Evolutionary conservation across 2,888 invertebrate genomes (phyloP).

Genomic region (Epsilonema sp.): DNA sequence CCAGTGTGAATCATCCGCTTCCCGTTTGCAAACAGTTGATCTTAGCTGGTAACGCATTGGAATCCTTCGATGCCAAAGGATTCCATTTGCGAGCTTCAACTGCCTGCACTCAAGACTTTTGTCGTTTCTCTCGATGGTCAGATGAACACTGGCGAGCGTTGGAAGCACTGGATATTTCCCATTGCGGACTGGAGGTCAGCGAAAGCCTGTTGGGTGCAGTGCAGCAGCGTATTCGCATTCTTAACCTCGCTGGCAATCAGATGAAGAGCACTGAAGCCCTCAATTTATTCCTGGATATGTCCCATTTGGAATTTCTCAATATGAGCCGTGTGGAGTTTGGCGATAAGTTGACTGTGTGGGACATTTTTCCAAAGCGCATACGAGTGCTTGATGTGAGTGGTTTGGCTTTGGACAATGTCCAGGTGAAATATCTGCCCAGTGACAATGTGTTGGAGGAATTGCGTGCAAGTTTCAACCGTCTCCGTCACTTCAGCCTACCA

Average conservation of each 20-base stretch:
- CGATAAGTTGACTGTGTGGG: neutral
- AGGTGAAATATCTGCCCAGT: neutral
- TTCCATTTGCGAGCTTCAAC: too few species aligned
- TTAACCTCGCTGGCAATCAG: neutral
- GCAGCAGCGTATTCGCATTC: too few species aligned
- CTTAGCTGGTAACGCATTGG: neutral
- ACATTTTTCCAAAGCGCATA: neutral
- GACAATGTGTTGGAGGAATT: neutral
- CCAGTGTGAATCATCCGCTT: neutral
- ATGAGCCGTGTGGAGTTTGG: neutral
- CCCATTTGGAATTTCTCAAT: neutral
- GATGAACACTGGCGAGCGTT: neutral
- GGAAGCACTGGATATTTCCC: neutral
- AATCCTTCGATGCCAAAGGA: too few species aligned
- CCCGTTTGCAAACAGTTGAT: too few species aligned
- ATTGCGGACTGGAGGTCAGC: neutral
- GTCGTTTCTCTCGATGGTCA: neutral
- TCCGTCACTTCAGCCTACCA: neutral
- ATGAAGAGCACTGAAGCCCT: neutral
- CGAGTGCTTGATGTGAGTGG: neutral
- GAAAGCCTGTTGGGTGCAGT: neutral
- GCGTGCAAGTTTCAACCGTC: neutral
- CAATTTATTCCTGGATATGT: neutral
- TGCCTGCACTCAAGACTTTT: neutral
- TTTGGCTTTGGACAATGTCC: neutral